A percentile compares a stretch with the other conserved stretches of the same genome.
Evolutionary conservation across 2,113 vertebrate species (phyloP).

Genomic region (Ciconia boyciana): DNA sequence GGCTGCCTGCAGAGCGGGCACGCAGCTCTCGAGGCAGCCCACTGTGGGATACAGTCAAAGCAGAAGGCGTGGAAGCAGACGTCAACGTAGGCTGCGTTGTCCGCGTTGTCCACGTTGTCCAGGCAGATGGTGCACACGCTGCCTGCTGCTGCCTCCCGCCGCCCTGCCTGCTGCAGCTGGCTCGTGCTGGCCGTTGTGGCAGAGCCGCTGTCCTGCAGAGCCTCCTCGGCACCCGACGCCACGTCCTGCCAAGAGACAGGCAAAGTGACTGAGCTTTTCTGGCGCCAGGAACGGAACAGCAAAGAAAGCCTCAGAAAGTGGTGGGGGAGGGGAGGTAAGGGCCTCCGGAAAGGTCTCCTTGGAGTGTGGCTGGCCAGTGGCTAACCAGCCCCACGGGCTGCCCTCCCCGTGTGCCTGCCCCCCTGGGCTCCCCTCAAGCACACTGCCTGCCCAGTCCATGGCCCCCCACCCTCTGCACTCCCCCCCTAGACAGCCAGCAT

Average conservation of each 20-base stretch:
- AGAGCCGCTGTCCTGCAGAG: neutral
- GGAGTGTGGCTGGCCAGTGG: neutral
- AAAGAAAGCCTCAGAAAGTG: neutral
- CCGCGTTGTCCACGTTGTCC: neutral
- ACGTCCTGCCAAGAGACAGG: neutral
- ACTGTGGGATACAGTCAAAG: neutral
- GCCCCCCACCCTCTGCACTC: no score
- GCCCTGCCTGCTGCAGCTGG: neutral
- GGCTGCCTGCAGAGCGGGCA: neutral
- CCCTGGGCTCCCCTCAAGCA: no score
- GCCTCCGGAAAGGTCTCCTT: neutral
- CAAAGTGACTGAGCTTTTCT: neutral
- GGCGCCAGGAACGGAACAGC: fast-evolving
- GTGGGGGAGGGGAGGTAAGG: neutral
- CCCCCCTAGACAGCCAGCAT: neutral
- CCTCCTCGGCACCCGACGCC: neutral
- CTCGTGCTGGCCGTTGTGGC: fast-evolving
- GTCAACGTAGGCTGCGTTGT: fast-evolving
- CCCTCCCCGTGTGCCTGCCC: neutral
- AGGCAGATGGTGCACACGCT: neutral
- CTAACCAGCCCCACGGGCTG: neutral
- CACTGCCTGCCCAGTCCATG: neutral
- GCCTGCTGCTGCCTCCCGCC: neutral
- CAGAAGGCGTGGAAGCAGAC: neutral
- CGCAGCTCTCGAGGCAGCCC: neutral